These are phyloP conservation scores for Hemitrygon akajei DNA, from an alignment of 2,797 vertebrate genomes.

Conservation along the genomic window DNA sequence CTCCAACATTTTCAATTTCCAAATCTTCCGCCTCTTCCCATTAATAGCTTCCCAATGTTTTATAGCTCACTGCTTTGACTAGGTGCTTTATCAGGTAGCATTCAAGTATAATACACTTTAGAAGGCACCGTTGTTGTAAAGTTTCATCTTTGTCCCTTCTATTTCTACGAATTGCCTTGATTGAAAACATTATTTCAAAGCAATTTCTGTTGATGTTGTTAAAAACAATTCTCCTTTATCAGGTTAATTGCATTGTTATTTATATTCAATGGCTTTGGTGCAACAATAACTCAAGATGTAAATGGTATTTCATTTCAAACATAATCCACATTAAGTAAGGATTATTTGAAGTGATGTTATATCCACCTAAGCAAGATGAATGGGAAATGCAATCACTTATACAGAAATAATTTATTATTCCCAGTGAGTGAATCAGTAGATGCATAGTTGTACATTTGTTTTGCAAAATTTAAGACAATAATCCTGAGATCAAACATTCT, in stretches of 20 bases:
- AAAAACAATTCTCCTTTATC: not conserved
- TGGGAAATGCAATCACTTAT: not conserved
- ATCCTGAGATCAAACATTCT: not conserved
- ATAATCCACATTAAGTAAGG: not conserved
- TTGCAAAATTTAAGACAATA: not conserved
- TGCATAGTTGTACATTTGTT: not conserved
- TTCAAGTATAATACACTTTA: no score
- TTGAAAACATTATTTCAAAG: not conserved
- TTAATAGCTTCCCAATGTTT: not conserved
- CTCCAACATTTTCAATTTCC: not conserved
- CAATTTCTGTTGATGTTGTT: not conserved
- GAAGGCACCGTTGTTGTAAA: no score
- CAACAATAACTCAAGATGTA: not conserved
- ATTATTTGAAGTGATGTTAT: not conserved
- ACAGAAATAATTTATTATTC: conserved; percentile 2
- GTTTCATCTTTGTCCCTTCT: not conserved
- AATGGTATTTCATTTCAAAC: not conserved
- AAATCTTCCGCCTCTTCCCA: not conserved
- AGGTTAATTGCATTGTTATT: not conserved
- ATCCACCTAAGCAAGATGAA: not conserved
- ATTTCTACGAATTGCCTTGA: not conserved
- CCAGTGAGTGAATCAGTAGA: not conserved
- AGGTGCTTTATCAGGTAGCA: not conserved
- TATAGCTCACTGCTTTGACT: not conserved
- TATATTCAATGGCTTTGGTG: not conserved